Evolutionary conservation across 2,888 invertebrate species (phyloP), one percentile per base, ranked within the genome.

Genomic region (Polyploca ridens): DNA sequence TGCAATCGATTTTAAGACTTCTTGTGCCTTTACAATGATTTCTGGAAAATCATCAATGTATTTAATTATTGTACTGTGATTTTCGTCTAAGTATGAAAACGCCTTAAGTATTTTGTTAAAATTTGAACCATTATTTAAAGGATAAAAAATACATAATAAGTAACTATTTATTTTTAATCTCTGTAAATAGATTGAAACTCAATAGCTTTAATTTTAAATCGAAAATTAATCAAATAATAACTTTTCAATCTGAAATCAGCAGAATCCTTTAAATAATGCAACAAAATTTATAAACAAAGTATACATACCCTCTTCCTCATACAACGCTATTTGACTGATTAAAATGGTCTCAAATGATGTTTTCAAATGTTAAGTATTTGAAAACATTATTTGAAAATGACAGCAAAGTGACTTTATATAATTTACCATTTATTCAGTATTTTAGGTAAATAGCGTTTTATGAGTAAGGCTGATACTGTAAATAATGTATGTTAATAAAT

Each of bases 61-160:
- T 71, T 70, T 75, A 75, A 72, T 76, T 73, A 70, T 74, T 82
- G 64, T 82, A 83, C 86, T 88, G 88, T 88, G 87, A 88, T 88
- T 87, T 83, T 84, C 77, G 76, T 80, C 73, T 84, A 76, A 81
- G 80, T 73, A 79, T 80, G 75, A 72, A 80, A 81, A 78, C 19
- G 61, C 14, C 41, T 14, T 74, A 69, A 67, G 64, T 65, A 66
- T 41, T 64, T 58, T 66, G 68, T 68, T 70, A 63, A 54, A 33
- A 61, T 35, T 44, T 62, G 33, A 54, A 33, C n/a, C 44, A 58
- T 33, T 27, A 57, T 63, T 60, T 41, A 65, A 41, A 54, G 54
- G 54, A 54, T n/a, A 1, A 19, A 54, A 3, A 8, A 54, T 54
- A 19, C n/a, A 46, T 35, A 5, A 6, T 35, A 38, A 10, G 10